Evolutionary conservation across 2,113 vertebrate species (phyloP).

Genomic region (Paratilapia polleni): DNA sequence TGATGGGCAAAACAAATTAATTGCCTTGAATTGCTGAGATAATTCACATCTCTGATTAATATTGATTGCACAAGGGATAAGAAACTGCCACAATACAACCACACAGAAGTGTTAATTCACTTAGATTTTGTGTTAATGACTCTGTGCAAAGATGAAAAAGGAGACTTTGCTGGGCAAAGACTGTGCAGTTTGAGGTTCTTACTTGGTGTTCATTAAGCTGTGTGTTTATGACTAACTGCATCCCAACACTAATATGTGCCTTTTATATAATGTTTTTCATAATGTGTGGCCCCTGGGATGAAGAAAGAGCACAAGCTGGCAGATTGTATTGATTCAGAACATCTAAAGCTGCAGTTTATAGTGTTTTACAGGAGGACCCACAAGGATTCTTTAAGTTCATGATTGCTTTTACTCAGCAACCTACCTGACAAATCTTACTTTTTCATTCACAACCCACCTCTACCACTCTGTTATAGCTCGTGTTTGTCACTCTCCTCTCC

Average conservation of each 20-base stretch:
- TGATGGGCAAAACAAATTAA: constrained; percentile 68
- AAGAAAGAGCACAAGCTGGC: constrained; percentile 63
- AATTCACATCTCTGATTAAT: constrained; percentile 76
- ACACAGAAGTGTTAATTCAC: constrained; percentile 53
- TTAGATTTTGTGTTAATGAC: constrained; percentile 51
- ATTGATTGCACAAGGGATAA: constrained; percentile 67
- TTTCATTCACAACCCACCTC: neutral
- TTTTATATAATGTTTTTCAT: constrained; percentile 78
- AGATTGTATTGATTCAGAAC: constrained; percentile 78
- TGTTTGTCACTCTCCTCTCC: neutral
- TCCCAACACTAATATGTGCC: constrained; percentile 67
- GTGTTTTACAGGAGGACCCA: constrained; percentile 44
- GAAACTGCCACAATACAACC: constrained; percentile 61
- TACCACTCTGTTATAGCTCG: neutral
- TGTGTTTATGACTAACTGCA: constrained; percentile 27
- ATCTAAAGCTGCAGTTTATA: constrained; percentile 68
- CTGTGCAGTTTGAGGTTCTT: constrained; percentile 35
- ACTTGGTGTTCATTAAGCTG: neutral
- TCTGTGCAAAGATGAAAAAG: constrained; percentile 37
- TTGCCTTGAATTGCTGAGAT: constrained; percentile 65
- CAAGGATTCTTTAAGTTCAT: constrained; percentile 40
- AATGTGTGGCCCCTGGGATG: constrained; percentile 63
- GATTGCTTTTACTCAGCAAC: constrained; percentile 58
- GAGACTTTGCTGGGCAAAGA: constrained; percentile 30
- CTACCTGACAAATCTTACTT: neutral